phyloP scores from a whole-genome alignment of 2,888 invertebrate genomes.

The Ormyrus rosae region DNA sequence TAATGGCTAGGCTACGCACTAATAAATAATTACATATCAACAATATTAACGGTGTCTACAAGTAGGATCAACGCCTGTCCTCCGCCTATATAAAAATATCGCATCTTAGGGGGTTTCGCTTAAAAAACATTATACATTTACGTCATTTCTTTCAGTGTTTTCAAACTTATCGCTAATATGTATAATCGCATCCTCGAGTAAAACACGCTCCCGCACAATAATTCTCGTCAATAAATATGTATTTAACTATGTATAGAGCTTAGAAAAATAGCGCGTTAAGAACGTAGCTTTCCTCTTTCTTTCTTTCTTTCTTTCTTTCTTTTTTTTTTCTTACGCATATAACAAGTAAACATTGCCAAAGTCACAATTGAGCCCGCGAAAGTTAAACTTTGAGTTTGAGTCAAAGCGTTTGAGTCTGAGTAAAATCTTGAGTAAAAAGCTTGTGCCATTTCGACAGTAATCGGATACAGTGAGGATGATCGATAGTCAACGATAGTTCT shows the following conservation, averaged over 20 bases:
- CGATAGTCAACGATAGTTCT: slow-evolving; percentile 2
- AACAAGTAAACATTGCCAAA: not conserved
- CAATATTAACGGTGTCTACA: slow-evolving; percentile 34
- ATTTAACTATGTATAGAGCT: slow-evolving; percentile 18
- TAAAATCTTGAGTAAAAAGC: slow-evolving; percentile 6
- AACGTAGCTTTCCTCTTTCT: too few relatives aligned
- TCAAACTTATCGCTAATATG: not conserved
- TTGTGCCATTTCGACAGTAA: slow-evolving; percentile 5
- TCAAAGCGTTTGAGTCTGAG: not conserved
- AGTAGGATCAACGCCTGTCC: not conserved
- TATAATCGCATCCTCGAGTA: slow-evolving; percentile 18
- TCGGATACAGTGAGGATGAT: slow-evolving; percentile 2
- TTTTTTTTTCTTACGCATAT: not conserved
- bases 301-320: too few relatives aligned
- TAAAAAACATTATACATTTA: slow-evolving; percentile 20
- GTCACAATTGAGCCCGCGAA: not conserved
- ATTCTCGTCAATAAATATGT: slow-evolving; percentile 27
- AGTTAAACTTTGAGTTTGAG: not conserved
- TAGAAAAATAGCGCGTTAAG: slow-evolving; percentile 7
- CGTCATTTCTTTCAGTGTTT: not conserved
- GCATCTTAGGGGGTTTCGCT: not conserved
- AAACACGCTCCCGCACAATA: slow-evolving; percentile 1
- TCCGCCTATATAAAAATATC: slow-evolving; percentile 33
- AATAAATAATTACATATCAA: slow-evolving; percentile 55
- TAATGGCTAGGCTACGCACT: slow-evolving; percentile 36